A percentile compares a stretch with the other conserved stretches of the same genome.
phyloP scores from a whole-genome alignment of 2,797 vertebrate species.

The Streptopelia turtur region DNA sequence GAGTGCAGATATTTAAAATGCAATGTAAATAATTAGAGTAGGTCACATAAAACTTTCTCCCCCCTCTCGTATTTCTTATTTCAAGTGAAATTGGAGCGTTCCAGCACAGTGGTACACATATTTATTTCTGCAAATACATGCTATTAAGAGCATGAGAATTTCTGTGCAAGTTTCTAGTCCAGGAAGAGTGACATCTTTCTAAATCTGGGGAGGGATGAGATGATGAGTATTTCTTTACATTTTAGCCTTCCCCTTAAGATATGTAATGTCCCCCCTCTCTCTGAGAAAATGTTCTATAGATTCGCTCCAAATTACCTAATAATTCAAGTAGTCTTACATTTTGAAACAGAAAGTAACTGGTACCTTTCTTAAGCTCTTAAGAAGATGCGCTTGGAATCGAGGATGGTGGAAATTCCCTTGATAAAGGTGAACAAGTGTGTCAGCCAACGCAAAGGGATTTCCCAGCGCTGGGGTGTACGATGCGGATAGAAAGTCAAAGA shows the following conservation, averaged over 20 bases:
- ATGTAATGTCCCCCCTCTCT: neutral
- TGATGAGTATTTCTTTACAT: neutral
- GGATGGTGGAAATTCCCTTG: neutral
- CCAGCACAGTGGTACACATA: neutral
- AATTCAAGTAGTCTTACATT: neutral
- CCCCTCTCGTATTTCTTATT: neutral
- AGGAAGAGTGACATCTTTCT: neutral
- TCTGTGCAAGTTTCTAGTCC: neutral
- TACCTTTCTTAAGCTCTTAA: neutral
- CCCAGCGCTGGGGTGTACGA: fast-evolving
- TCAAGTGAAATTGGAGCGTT: neutral
- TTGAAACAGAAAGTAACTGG: neutral
- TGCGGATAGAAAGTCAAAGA: neutral
- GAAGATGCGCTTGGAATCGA: neutral
- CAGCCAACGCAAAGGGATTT: neutral
- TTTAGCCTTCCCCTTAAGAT: neutral
- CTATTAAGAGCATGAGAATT: neutral
- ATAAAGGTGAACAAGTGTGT: neutral
- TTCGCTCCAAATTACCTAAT: neutral
- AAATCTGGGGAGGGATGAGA: neutral
- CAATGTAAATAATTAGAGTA: neutral
- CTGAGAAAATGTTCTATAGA: neutral
- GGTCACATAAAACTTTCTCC: neutral
- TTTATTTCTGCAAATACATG: neutral
- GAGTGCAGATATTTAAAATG: neutral